Conservation (phyloP, 37 sponge, comb jelly and placozoan genomes). For the Chondrilla cf. caribensis region DNA sequence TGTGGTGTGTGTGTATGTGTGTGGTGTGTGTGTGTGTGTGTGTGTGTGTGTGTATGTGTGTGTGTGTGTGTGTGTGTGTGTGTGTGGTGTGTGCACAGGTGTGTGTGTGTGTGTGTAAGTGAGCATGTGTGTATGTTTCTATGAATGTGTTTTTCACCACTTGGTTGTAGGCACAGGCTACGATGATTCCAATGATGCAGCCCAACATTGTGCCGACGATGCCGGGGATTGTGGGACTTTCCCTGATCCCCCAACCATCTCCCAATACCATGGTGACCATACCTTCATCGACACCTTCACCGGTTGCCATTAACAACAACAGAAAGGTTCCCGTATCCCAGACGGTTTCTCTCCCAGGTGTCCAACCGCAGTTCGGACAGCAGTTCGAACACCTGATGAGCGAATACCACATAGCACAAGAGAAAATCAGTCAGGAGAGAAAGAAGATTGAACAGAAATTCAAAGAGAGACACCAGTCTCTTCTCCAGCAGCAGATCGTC, state of each 20-base stretch:
- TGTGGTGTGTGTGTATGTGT: too few relatives aligned
- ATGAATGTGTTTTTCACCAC: too few relatives aligned
- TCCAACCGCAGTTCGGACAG: slow-evolving; percentile 45
- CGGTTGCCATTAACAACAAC: neutral
- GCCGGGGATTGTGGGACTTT: neutral
- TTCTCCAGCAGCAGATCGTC: slow-evolving; percentile 31
- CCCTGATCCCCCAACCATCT: neutral
- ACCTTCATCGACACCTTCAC: neutral
- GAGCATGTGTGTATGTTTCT: too few relatives aligned
- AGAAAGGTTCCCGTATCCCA: slow-evolving; percentile 12
- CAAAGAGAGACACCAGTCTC: slow-evolving; percentile 39
- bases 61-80: too few relatives aligned
- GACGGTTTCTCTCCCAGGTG: slow-evolving; percentile 40
- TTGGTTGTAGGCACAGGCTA: neutral
- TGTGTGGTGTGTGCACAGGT: too few relatives aligned
- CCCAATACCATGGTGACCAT: neutral
- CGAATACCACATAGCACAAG: neutral
- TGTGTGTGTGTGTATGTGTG: too few relatives aligned
- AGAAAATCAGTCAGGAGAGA: neutral
- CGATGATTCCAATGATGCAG: too few relatives aligned
- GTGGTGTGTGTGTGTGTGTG: too few relatives aligned
- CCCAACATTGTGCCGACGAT: neutral
- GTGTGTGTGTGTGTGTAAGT: too few relatives aligned
- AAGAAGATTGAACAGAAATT: slow-evolving; percentile 43
- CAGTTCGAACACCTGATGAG: slow-evolving; percentile 63